A percentile compares a stretch with the other conserved stretches of the same genome.
These are phyloP conservation scores for Apus apus DNA, from an alignment of 2,113 vertebrate species.

Conservation along the genomic window DNA sequence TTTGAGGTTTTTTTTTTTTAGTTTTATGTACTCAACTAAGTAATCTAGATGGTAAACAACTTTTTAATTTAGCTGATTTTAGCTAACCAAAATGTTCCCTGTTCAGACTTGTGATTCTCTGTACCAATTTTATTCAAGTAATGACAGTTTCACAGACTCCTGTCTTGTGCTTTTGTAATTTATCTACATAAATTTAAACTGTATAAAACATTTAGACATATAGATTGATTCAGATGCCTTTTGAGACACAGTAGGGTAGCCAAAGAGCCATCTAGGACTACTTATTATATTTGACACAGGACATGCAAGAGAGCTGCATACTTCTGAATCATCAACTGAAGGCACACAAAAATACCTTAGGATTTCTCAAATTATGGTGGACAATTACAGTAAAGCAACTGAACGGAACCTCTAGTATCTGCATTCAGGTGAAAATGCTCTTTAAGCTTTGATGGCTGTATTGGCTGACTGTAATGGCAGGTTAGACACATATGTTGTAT, in stretches of 20 bases:
- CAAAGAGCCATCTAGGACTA: neutral
- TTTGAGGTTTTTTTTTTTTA: neutral
- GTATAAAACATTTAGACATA: neutral
- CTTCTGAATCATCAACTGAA: neutral
- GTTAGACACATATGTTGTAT: neutral
- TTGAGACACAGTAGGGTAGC: neutral
- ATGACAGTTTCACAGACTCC: neutral
- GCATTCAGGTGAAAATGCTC: neutral
- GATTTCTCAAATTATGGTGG: neutral
- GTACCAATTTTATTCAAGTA: neutral
- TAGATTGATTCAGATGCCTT: neutral
- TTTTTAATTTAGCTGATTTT: neutral
- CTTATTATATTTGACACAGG: neutral
- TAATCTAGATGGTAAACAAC: neutral
- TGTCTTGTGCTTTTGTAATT: neutral
- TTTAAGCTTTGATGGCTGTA: neutral
- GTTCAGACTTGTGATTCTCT: neutral
- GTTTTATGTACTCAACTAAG: neutral
- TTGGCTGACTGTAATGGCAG: neutral
- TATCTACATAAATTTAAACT: neutral
- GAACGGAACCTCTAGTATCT: neutral
- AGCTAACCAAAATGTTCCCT: neutral
- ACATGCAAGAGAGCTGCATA: rapidly evolving
- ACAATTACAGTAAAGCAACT: neutral
- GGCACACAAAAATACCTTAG: neutral